Percentiles rank a stretch among this genome's conserved stretches.
Evolutionary conservation across 2,113 vertebrate genomes (phyloP).

Genomic region (rabbit (Oryctolagus cuniculus)): DNA sequence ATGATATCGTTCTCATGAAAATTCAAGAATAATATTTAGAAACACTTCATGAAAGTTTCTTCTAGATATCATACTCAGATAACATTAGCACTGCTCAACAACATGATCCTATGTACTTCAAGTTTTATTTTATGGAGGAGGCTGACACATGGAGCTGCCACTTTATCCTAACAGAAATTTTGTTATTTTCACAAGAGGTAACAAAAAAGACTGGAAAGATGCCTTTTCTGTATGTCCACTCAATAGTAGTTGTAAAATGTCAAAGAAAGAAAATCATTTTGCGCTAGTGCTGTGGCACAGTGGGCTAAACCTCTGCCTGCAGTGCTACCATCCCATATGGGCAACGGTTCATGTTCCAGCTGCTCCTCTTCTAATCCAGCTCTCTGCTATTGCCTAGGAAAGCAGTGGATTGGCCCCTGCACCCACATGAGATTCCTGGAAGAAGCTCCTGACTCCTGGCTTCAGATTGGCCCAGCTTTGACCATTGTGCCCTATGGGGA

Average conservation of each 20-base stretch:
- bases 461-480: no score
- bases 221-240: slow-evolving; percentile 56
- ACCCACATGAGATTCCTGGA: no score
- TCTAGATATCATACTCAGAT: neutral
- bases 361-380: no score
- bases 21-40: slow-evolving; percentile 50
- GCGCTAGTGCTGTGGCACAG: no score
- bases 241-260: slow-evolving; percentile 67
- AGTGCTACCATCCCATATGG: no score
- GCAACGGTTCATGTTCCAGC: no score
- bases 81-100: slow-evolving; percentile 24
- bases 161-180: slow-evolving; percentile 42
- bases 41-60: slow-evolving; percentile 16
- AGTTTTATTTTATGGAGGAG: slow-evolving; percentile 48
- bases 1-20: slow-evolving; percentile 25
- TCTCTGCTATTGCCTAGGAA: no score
- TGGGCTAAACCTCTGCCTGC: no score
- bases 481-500: no score
- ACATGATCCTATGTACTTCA: neutral
- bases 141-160: slow-evolving; percentile 71
- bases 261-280: neutral
- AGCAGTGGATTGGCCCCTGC: no score
- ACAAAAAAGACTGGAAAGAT: slow-evolving; percentile 67
- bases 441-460: no score
- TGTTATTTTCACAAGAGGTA: slow-evolving; percentile 63